A percentile compares a stretch with the other conserved stretches of the same genome.
phyloP scores from a whole-genome alignment of 2,888 invertebrate genomes.

The Brenthis daphne region DNA sequence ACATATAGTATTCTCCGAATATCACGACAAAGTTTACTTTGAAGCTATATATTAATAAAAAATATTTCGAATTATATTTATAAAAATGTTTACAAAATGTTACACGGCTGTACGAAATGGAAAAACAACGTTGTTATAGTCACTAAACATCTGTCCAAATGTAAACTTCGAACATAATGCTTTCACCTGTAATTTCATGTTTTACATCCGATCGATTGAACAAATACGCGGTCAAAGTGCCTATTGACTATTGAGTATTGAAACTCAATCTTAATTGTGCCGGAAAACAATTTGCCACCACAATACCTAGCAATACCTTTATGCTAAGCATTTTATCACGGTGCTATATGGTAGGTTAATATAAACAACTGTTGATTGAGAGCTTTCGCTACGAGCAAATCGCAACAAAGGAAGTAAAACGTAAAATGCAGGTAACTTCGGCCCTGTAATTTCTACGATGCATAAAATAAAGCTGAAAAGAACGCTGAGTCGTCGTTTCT shows the following conservation, averaged over 20 bases:
- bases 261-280: conserved; percentile 75
- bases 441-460: conserved; percentile 37
- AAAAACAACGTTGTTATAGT: conserved; percentile 55
- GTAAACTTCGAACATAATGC: conserved; percentile 43
- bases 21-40: neutral
- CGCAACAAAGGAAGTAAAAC: conserved; percentile 40
- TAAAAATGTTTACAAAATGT: conserved; percentile 52
- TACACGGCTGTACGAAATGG: conserved; percentile 40
- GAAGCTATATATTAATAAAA: conserved; percentile 24
- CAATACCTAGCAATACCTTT: conserved; percentile 60
- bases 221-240: conserved; percentile 43
- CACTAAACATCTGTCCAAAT: conserved; percentile 59
- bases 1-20: too few species aligned
- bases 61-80: conserved; percentile 49
- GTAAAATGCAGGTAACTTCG: conserved; percentile 29
- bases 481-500: conserved; percentile 68
- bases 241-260: conserved; percentile 72
- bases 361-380: conserved; percentile 60
- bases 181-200: conserved; percentile 50
- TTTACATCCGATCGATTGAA: conserved; percentile 50
- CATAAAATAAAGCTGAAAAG: conserved; percentile 66
- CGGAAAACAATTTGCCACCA: conserved; percentile 73
- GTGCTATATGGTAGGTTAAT: conserved; percentile 51
- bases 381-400: conserved; percentile 39
- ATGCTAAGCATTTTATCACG: conserved; percentile 63